These are phyloP conservation scores for Lepidocyrtoides sp. DNA, from an alignment of 2,888 invertebrate species.

Conservation along the genomic window DNA sequence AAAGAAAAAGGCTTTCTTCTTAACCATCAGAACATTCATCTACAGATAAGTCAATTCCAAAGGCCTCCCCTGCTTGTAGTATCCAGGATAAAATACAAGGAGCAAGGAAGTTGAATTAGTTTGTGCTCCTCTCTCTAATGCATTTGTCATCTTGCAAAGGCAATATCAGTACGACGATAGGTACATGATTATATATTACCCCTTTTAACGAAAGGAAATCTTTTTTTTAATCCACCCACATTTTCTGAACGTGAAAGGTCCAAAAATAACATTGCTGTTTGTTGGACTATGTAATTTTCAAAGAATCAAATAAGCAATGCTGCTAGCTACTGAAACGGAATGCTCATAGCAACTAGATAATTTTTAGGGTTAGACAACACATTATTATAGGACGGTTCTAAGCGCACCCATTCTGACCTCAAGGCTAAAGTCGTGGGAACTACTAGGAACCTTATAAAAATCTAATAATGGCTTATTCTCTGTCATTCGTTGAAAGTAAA, in stretches of 20 bases:
- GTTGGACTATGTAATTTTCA: conserved; percentile 7
- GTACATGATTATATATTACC: neutral
- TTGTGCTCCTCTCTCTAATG: neutral
- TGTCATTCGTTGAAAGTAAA: neutral
- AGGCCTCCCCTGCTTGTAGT: neutral
- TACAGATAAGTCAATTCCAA: conserved; percentile 58
- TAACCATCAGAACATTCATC: conserved; percentile 50
- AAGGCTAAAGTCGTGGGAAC: neutral
- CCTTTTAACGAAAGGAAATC: neutral
- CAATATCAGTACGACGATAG: neutral
- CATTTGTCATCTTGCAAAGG: conserved; percentile 26
- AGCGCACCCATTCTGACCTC: neutral
- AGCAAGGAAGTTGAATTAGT: neutral
- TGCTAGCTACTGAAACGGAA: no score
- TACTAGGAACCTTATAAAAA: neutral
- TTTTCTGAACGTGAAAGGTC: neutral
- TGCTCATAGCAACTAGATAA: conserved; percentile 6
- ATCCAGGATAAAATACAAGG: neutral
- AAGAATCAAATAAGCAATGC: conserved; percentile 1
- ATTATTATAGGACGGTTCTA: conserved; percentile 14
- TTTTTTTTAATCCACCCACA: no score
- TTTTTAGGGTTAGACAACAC: conserved; percentile 19
- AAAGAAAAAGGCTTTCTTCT: conserved; percentile 23
- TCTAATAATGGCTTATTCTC: neutral
- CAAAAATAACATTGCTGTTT: neutral